Conservation (phyloP, 92 coral and sea anemone genomes). For the Plumapathes pennacea region DNA sequence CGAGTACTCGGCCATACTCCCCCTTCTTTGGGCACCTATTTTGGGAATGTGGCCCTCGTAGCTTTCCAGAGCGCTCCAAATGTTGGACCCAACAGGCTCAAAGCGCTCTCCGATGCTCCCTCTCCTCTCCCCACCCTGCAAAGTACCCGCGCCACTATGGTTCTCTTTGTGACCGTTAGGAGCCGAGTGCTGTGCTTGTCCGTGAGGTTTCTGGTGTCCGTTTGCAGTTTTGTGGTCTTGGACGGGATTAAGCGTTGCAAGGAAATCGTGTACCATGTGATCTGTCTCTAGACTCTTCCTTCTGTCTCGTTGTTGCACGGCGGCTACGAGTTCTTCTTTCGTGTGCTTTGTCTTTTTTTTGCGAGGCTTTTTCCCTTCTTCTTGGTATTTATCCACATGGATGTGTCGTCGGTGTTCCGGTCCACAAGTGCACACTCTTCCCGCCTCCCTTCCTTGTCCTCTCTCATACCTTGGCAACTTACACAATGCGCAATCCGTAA, state of each 20-base stretch:
- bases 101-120: slow-evolving; percentile 26
- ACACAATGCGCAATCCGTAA: slow-evolving; percentile 75
- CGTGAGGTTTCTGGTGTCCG: no score
- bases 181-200: no score
- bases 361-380: slow-evolving; percentile 2
- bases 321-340: neutral
- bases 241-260: no score
- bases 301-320: slow-evolving; percentile 5
- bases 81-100: neutral
- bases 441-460: slow-evolving; percentile 27
- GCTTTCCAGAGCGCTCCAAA: no score
- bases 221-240: no score
- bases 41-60: no score
- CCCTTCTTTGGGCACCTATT: no score
- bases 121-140: slow-evolving; percentile 15
- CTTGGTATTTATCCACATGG: slow-evolving; percentile 30
- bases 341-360: slow-evolving; percentile 1
- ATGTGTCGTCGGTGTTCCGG: slow-evolving; percentile 45
- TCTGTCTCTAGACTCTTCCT: slow-evolving; percentile 11
- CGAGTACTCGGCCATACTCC: no score
- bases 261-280: no score
- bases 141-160: slow-evolving; percentile 16
- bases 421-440: slow-evolving; percentile 52
- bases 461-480: slow-evolving; percentile 69
- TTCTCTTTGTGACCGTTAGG: no score